Base-by-base conservation (phyloP, 2,888 invertebrate species). In the Arrhopalites spinosus region DNA sequence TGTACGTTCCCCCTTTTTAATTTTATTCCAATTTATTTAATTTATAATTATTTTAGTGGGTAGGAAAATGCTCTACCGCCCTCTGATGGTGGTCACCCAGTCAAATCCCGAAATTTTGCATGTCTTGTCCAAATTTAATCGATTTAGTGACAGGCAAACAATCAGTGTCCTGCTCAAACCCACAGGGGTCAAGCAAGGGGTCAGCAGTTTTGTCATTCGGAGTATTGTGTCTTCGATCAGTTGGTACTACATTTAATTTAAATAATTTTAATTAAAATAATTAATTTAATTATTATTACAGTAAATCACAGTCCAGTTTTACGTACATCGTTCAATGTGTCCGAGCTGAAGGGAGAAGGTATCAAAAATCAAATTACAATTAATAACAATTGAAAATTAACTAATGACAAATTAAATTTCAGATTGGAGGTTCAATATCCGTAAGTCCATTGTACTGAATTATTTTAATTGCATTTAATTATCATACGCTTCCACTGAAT, bases 281-380 rank as follows among this genome's bases (percentile, higher is more conserved):
- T 56, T 1, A 59, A 15, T 20, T 59, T 50, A 0, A 2, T 3
- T 69, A 23, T 53, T 17, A n/a, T n/a, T n/a, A n/a, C 25, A 73
- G 73, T 25, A n/a, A 11, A 20, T 50, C 73, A 2, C 73, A 66
- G 17, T 67, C 67, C n/a, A 74, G 67, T 29, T 74, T 74, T 23
- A 67, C 74, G 36, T 56, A 67, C 43, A 66, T 74, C 1, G 67
- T 74, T 7, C 73, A 73, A 23, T 73, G 73, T 66, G 73, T 73
- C 5, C 50, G 67, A 29, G 20, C 74, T 20, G 50, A 27, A 0
- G 74, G 74, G 17, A 17, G 67, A 23, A 47, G 63, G 36, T n/a
- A n/a, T 27, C 36, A 36, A 36, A 11, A 36, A 36, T 36, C 11
- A 11, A 11, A 7, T 3, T 36, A 36, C 36, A 36, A 36, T n/a